A percentile compares a stretch with the other conserved stretches of the same genome.
Conservation (phyloP, 2,113 vertebrate genomes). For the Typhlomys cinereus region DNA sequence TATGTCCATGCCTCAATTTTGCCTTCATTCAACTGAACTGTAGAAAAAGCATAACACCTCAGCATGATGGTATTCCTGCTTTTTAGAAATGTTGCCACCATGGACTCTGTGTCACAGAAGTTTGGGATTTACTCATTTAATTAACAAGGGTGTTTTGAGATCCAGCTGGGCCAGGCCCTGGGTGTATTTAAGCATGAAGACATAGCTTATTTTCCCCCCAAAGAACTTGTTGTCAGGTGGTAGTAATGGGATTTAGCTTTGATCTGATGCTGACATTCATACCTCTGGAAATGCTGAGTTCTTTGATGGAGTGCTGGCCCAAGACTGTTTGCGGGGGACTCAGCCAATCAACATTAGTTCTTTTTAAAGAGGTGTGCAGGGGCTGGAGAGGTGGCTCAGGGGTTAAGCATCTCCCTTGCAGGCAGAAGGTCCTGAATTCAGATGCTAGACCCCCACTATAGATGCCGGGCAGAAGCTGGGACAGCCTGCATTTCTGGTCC, state of each 20-base stretch:
- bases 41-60: not conserved
- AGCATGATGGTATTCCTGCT: slow-evolving; percentile 19
- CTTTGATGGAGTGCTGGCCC: not conserved
- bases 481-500: no score
- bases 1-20: not conserved
- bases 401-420: no score
- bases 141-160: slow-evolving; percentile 59
- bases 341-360: slow-evolving; percentile 25
- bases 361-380: no score
- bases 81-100: slow-evolving; percentile 36
- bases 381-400: no score
- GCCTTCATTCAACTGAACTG: not conserved
- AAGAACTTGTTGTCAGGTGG: not conserved
- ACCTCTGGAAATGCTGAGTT: not conserved
- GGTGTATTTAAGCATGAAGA: slow-evolving; percentile 7
- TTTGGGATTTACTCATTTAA: slow-evolving; percentile 58
- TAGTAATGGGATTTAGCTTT: slow-evolving; percentile 24
- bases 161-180: not conserved
- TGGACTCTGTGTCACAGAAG: not conserved
- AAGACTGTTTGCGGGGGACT: not conserved
- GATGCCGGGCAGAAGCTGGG: no score
- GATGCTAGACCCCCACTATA: no score
- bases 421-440: no score
- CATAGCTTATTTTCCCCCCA: slow-evolving; percentile 11
- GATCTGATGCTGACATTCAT: slow-evolving; percentile 45